phyloP scores from a whole-genome alignment of 2,888 invertebrate genomes.

The Leptarthrus brevirostris region DNA sequence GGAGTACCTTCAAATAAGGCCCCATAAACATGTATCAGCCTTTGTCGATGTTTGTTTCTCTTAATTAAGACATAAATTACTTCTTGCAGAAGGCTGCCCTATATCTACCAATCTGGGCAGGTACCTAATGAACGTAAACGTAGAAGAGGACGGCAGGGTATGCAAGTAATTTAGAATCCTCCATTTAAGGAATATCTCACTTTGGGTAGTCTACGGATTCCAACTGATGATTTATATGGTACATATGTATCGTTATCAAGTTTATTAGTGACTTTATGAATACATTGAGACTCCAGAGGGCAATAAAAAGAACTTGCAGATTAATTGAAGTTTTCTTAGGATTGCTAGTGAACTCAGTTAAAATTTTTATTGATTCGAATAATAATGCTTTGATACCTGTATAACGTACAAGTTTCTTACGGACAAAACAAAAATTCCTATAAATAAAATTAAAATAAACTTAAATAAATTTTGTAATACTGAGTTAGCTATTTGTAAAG shows the following conservation, averaged over 20 bases:
- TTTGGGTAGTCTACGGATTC: background rate
- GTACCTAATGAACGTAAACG: conserved; percentile 12
- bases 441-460: too few relatives aligned
- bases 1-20: conserved; percentile 10
- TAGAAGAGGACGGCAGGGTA: background rate
- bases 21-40: conserved; percentile 28
- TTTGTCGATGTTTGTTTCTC: conserved; percentile 42
- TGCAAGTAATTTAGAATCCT: too few relatives aligned
- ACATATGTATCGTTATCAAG: background rate
- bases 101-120: background rate
- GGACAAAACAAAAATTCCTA: too few relatives aligned
- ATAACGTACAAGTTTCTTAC: too few relatives aligned
- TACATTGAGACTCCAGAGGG: conserved; percentile 5
- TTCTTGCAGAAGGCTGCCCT: conserved; percentile 18
- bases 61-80: conserved; percentile 47
- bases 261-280: background rate
- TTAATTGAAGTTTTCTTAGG: conserved; percentile 25
- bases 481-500: too few relatives aligned
- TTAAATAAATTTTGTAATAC: too few relatives aligned
- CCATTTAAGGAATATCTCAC: too few relatives aligned
- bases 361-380: conserved; percentile 17
- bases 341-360: conserved; percentile 10
- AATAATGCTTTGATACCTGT: too few relatives aligned
- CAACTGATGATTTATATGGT: conserved; percentile 31
- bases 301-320: conserved; percentile 23